These are phyloP conservation scores for Oscheius onirici DNA, from an alignment of 2,888 invertebrate species.

Conservation along the genomic window DNA sequence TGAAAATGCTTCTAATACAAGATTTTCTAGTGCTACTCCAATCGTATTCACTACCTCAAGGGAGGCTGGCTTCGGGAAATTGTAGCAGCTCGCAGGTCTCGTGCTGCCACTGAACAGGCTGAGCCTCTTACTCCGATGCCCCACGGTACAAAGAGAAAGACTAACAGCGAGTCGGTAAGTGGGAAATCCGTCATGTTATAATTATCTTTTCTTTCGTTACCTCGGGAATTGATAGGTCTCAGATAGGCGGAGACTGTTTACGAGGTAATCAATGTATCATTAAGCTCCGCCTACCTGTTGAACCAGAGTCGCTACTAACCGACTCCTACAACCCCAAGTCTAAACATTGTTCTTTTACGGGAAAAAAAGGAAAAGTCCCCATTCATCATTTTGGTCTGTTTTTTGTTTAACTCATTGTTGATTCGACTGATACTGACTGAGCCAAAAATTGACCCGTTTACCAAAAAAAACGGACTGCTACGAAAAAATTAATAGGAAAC, in stretches of 20 bases:
- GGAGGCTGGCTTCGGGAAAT: slow-evolving; percentile 6
- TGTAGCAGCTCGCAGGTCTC: not conserved
- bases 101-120: not conserved
- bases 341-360: not conserved
- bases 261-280: slow-evolving; percentile 17
- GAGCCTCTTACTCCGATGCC: not conserved
- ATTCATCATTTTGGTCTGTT: slow-evolving; percentile 3
- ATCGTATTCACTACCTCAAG: not conserved
- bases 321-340: not conserved
- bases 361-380: not conserved
- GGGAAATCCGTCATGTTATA: too few species aligned
- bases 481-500: not conserved
- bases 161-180: slow-evolving; percentile 1
- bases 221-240: too few species aligned
- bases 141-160: slow-evolving; percentile 11
- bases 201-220: too few species aligned
- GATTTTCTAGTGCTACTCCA: not conserved
- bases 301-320: not conserved
- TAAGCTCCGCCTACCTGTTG: slow-evolving; percentile 25
- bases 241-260: slow-evolving; percentile 15
- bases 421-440: not conserved
- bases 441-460: too few species aligned
- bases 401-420: slow-evolving; percentile 20
- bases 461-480: not conserved
- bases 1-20: not conserved